These are phyloP conservation scores for Drosophila sturtevanti DNA, from an alignment of 1,140 invertebrate species.

Conservation along the genomic window DNA sequence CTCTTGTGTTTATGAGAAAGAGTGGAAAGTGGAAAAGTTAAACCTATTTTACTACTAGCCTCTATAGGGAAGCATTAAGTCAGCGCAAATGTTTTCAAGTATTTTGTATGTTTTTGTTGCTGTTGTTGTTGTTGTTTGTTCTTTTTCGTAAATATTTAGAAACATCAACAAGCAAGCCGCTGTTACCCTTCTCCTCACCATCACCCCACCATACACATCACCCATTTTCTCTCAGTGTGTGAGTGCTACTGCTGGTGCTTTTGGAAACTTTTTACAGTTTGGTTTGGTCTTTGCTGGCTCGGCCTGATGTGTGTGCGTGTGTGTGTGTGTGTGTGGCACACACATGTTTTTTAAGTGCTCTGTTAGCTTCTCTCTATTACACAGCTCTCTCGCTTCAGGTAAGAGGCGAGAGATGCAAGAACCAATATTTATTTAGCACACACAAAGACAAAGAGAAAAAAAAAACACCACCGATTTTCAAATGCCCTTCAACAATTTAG, in stretches of 20 bases:
- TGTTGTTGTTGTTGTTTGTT: background rate
- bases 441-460: background rate
- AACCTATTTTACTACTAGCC: too few relatives aligned
- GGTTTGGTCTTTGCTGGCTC: background rate
- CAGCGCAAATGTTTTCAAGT: background rate
- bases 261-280: background rate
- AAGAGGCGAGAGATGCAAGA: background rate
- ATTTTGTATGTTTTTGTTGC: background rate
- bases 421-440: background rate
- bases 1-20: too few relatives aligned
- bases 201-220: background rate
- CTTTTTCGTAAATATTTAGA: constrained; percentile 4
- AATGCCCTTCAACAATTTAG: background rate
- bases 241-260: background rate
- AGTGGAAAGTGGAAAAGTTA: too few relatives aligned
- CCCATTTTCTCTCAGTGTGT: too few relatives aligned
- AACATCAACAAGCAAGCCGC: background rate
- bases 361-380: background rate
- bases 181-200: background rate
- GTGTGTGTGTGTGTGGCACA: background rate
- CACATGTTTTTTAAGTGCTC: constrained; percentile 4
- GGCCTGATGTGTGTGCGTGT: background rate
- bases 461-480: background rate
- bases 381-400: background rate
- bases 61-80: background rate